Conservation (phyloP, 2,113 vertebrate species). For the Rattus norvegicus region DNA sequence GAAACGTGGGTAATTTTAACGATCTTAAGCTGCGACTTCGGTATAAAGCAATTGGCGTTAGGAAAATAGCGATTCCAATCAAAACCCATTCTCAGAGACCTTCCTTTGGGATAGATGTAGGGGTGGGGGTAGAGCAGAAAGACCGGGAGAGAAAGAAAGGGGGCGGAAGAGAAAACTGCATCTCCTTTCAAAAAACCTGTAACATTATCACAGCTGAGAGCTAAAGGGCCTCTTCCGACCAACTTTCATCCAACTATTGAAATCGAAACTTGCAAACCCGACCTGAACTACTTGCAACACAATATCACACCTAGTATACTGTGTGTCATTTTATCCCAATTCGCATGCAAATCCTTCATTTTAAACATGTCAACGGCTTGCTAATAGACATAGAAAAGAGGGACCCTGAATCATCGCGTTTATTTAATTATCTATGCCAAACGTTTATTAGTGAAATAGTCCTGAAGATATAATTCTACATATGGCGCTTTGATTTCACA, state of each 20-base stretch:
- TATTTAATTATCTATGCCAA: conserved; percentile 88
- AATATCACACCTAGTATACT: conserved; percentile 78
- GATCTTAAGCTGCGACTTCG: conserved; percentile 83
- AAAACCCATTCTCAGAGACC: conserved; percentile 35
- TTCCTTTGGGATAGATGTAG: neutral
- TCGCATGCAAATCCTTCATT: conserved; percentile 84
- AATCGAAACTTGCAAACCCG: conserved; percentile 82
- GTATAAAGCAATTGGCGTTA: conserved; percentile 83
- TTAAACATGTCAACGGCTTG: conserved; percentile 83
- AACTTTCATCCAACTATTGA: conserved; percentile 81
- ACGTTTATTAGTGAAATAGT: conserved; percentile 92
- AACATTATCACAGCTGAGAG: conserved; percentile 76
- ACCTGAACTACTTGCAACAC: conserved; percentile 83
- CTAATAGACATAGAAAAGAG: conserved; percentile 84
- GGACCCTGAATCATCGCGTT: conserved; percentile 83
- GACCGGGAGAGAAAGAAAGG: neutral
- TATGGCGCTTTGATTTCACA: conserved; percentile 92
- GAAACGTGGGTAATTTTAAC: conserved; percentile 82
- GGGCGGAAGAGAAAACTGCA: neutral
- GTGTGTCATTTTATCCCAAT: conserved; percentile 73
- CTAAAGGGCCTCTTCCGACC: conserved; percentile 81
- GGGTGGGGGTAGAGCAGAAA: neutral
- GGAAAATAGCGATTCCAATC: conserved; percentile 53
- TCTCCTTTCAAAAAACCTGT: conserved; percentile 56
- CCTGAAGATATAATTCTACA: conserved; percentile 92